phyloP scores from a whole-genome alignment of 1,140 invertebrate species.

The Drosophila azteca region DNA sequence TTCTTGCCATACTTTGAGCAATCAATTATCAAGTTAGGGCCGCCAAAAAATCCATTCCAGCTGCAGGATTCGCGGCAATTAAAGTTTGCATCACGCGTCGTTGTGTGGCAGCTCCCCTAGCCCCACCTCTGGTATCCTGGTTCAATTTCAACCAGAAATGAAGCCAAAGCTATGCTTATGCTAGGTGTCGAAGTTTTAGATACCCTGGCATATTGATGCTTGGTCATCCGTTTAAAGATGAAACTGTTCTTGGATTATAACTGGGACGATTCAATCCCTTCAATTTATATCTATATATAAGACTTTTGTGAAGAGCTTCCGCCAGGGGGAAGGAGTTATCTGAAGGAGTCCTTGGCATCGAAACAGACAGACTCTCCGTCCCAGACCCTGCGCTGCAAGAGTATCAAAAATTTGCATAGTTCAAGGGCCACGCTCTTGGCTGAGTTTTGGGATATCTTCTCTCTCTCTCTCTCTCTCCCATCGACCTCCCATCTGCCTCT shows the following conservation, averaged over 20 bases:
- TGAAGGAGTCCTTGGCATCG: too few relatives aligned
- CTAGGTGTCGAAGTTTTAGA: too few relatives aligned
- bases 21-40: conserved; percentile 62
- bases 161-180: too few relatives aligned
- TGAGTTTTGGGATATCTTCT: conserved; percentile 37
- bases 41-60: conserved; percentile 56
- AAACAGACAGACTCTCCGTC: too few relatives aligned
- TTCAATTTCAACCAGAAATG: conserved; percentile 45
- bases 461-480: neutral
- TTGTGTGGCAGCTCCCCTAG: neutral
- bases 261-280: too few relatives aligned
- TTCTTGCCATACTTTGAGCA: conserved; percentile 51
- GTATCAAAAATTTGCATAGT: conserved; percentile 69
- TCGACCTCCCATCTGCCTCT: conserved; percentile 17
- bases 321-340: too few relatives aligned
- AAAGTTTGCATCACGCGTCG: conserved; percentile 62
- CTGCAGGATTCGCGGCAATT: conserved; percentile 61
- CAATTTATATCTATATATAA: too few relatives aligned
- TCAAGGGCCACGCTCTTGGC: conserved; percentile 68
- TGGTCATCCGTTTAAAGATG: too few relatives aligned
- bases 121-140: conserved; percentile 9
- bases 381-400: too few relatives aligned
- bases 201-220: too few relatives aligned
- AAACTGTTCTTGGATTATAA: too few relatives aligned
- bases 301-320: too few relatives aligned